Evolutionary conservation across 2,888 invertebrate species (phyloP), one percentile per base, ranked within the genome.

Genomic region (Nycteola revayana): DNA sequence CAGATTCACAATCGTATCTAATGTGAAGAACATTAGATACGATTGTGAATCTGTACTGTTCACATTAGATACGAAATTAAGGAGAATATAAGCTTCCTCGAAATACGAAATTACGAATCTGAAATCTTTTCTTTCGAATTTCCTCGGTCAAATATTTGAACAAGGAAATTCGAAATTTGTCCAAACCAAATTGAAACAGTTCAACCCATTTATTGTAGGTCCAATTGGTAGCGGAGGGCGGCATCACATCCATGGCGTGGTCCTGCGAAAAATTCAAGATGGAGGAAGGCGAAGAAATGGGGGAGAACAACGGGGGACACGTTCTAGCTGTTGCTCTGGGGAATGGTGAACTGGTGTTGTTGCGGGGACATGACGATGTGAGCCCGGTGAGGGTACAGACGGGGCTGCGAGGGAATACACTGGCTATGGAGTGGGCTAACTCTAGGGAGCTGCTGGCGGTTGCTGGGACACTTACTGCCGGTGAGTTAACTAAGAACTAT

Each of bases 211-310:
- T 14, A 21, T n/a, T 21, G 7, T 52, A 89, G 89, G 93, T 96
- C n/a, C 94, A 95, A 66, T 76, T 97, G n/a, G 93, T 94, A 40
- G 93, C 94, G 22, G 95, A 96, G 65, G 94, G 96, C 34, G 95
- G 95, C 5, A 97, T 98, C 59, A 94, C 94, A 1, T 92, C 95
- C 28, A 96, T 98, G 96, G 94, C 96, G 8, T 98, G 98, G 98
- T 97, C 97, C 9, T 98, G 98, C 72, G 97, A 98, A 75, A 98
- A 98, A 71, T 98, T 98, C 82, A 98, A 97, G 86, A 98, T 98
- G 97, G 98, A 98, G 74, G 98, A 98, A 75, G 94, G 94, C 1
- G 95, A 95, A 61, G 96, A 95, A 50, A 91, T 90, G 1, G 91
- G 91, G 10, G 93, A 93, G 32, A 89, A 78, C 27, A 79, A 66